Conservation (phyloP, 2,797 vertebrate genomes). For the Danio albolineatus region DNA sequence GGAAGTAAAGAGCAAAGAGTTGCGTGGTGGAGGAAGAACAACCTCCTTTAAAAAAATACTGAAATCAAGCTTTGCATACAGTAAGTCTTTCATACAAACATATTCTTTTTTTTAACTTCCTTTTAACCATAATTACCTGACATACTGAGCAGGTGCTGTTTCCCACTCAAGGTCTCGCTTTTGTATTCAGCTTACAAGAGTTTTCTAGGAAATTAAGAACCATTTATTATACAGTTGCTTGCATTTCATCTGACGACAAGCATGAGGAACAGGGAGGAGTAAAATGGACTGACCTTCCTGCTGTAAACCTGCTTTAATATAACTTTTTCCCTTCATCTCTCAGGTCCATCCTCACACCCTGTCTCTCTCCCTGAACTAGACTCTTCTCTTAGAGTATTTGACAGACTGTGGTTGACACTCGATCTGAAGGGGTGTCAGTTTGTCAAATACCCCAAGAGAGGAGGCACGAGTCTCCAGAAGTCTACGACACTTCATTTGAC, state of each 20-base stretch:
- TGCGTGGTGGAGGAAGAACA: background rate
- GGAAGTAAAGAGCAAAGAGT: background rate
- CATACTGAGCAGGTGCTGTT: background rate
- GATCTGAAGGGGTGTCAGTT: constrained; percentile 97
- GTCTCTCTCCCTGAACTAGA: constrained; percentile 64
- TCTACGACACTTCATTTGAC: background rate
- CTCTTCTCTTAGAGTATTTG: constrained; percentile 98
- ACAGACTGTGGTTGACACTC: constrained; percentile 99
- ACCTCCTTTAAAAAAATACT: background rate
- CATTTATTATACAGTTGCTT: background rate
- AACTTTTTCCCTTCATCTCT: constrained; percentile 27
- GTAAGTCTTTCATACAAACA: background rate
- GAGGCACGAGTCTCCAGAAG: constrained; percentile 76
- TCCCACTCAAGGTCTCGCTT: background rate
- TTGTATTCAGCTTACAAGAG: background rate
- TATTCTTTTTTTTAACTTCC: no score
- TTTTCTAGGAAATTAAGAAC: background rate
- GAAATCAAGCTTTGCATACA: background rate
- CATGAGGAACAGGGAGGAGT: background rate
- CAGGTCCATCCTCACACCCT: constrained; percentile 41
- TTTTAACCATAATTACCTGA: background rate
- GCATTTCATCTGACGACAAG: background rate
- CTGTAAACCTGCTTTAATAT: background rate
- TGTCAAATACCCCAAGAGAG: constrained; percentile 99
- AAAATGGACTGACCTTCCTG: background rate